phyloP scores from a whole-genome alignment of 1,140 invertebrate species.

The Aricia agestis region DNA sequence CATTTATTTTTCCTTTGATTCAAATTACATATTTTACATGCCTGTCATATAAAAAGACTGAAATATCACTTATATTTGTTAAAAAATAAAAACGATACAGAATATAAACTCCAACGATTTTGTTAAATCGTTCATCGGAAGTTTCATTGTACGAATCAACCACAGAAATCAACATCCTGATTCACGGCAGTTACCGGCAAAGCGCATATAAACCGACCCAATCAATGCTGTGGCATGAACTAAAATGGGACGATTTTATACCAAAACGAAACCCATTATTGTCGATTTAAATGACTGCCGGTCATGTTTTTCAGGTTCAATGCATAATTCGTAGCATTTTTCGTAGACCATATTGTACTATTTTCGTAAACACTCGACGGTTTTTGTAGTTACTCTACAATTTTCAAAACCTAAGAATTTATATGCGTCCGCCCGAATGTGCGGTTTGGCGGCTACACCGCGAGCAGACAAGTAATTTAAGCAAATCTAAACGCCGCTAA shows the following conservation, averaged over 20 bases:
- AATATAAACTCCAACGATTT: neutral
- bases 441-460: no score
- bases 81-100: constrained; percentile 18
- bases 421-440: no score
- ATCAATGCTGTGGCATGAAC: neutral
- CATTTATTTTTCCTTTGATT: no score
- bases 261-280: neutral
- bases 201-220: neutral
- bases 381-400: no score
- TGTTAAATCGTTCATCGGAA: neutral
- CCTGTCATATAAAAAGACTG: no score
- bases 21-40: no score
- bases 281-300: neutral
- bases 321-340: no score
- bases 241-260: neutral
- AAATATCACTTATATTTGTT: neutral
- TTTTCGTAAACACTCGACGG: no score
- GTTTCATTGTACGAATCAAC: constrained; percentile 1
- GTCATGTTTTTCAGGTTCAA: neutral
- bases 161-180: neutral
- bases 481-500: no score
- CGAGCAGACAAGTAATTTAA: no score
- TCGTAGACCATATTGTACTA: no score
- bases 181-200: neutral
- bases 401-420: no score